phyloP scores from a whole-genome alignment of 2,797 vertebrate species.

The Scleropages formosus region DNA sequence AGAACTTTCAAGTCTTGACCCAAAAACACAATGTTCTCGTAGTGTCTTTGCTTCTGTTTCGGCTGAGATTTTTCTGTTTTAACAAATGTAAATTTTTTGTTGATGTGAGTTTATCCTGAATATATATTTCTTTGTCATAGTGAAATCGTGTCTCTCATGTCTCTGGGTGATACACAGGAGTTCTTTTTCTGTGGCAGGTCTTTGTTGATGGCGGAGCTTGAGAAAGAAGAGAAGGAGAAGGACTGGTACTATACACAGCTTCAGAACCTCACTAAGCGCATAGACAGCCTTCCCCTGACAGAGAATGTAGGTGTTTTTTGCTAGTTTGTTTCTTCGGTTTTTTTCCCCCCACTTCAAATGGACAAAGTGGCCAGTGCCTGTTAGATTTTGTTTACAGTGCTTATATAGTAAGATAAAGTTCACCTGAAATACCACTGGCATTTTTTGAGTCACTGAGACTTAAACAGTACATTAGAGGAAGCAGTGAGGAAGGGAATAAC shows the following conservation, averaged over 20 bases:
- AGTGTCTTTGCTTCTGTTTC: not conserved
- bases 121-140: not conserved
- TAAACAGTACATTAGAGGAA: not conserved
- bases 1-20: too few species aligned
- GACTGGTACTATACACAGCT: conserved; percentile 97
- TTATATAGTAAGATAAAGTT: too few species aligned
- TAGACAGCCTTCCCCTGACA: conserved; percentile 92
- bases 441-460: not conserved
- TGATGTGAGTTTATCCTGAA: not conserved
- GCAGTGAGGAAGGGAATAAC: too few species aligned
- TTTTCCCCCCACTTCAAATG: not conserved
- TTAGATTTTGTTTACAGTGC: too few species aligned
- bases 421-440: not conserved
- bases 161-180: not conserved
- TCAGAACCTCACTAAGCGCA: conserved; percentile 94
- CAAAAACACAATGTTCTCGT: too few species aligned
- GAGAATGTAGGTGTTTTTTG: conserved; percentile 81
- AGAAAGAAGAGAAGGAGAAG: conserved; percentile 97
- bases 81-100: not conserved
- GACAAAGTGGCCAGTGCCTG: too few species aligned
- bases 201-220: conserved; percentile 90
- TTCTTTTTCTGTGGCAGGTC: conserved; percentile 62
- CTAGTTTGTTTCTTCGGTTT: not conserved
- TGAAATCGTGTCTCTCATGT: not conserved
- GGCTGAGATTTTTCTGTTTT: not conserved